Evolutionary conservation across 2,888 invertebrate species (phyloP).

Genomic region (Pasiphila rectangulata): DNA sequence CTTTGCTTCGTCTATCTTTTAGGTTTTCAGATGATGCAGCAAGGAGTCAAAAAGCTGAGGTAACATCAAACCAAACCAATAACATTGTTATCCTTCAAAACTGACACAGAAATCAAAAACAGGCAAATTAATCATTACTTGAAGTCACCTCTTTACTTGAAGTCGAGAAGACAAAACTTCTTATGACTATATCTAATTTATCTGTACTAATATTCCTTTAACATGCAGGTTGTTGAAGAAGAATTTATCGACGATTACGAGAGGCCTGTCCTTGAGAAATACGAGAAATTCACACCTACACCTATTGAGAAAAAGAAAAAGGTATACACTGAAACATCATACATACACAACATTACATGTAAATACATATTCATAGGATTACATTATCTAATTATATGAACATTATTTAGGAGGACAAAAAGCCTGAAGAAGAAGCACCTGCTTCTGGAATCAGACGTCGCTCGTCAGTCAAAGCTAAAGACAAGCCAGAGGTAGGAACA

Average conservation of each 20-base stretch:
- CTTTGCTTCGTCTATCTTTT: conserved; percentile 41
- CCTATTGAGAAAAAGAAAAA: conserved; percentile 76
- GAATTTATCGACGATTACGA: conserved; percentile 86
- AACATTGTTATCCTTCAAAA: too few species aligned
- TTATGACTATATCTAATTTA: conserved; percentile 16
- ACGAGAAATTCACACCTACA: conserved; percentile 81
- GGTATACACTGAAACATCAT: conserved; percentile 57
- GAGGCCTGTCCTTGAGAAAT: conserved; percentile 86
- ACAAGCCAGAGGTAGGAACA: conserved; percentile 70
- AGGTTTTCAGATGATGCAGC: conserved; percentile 19
- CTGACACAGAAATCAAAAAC: too few species aligned
- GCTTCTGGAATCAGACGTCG: conserved; percentile 64
- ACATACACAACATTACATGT: conserved; percentile 11
- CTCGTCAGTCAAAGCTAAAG: conserved; percentile 66
- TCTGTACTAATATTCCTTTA: conserved; percentile 36
- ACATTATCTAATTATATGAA: not conserved
- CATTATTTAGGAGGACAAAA: conserved; percentile 53
- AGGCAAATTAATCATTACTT: too few species aligned
- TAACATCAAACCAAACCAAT: too few species aligned
- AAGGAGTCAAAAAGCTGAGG: conserved; percentile 5
- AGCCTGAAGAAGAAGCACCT: conserved; percentile 55
- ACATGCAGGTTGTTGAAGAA: conserved; percentile 66
- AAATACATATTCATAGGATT: not conserved
- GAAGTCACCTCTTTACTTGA: not conserved
- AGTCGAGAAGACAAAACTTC: conserved; percentile 29